These are phyloP conservation scores for Exephanes ischioxanthus DNA, from an alignment of 2,888 invertebrate species.

Conservation along the genomic window DNA sequence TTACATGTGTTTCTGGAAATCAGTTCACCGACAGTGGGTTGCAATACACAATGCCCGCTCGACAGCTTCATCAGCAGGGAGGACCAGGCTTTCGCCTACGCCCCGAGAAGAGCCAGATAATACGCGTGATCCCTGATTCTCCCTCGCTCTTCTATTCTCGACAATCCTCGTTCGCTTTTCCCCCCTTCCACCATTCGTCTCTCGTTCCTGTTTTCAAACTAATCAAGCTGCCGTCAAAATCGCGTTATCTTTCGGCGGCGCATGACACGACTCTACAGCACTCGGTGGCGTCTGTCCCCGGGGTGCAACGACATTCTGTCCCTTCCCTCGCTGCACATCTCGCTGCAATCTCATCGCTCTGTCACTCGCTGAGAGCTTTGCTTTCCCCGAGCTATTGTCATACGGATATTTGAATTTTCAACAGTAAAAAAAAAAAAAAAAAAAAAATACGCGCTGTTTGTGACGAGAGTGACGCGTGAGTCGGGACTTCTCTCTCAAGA, in stretches of 20 bases:
- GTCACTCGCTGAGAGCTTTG: background rate
- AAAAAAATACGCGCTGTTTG: background rate
- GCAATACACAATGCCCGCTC: constrained; percentile 63
- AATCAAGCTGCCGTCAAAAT: constrained; percentile 72
- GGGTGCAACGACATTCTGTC: background rate
- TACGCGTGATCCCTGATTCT: constrained; percentile 46
- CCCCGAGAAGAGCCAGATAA: constrained; percentile 42
- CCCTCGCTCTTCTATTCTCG: constrained; percentile 27
- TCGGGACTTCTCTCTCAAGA: background rate
- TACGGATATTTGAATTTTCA: background rate
- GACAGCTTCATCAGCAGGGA: constrained; percentile 76
- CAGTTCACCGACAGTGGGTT: constrained; percentile 72
- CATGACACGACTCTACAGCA: constrained; percentile 22
- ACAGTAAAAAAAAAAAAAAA: background rate
- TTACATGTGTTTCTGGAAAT: constrained; percentile 79
- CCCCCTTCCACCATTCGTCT: background rate
- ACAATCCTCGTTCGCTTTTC: background rate
- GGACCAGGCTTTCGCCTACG: constrained; percentile 32
- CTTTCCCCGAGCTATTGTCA: constrained; percentile 1
- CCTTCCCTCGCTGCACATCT: background rate
- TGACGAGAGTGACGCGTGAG: background rate
- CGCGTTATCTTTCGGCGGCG: constrained; percentile 64
- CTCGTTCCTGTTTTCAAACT: constrained; percentile 70
- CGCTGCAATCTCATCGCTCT: background rate
- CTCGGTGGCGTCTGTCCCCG: background rate